Percentiles rank a stretch among this genome's conserved stretches.
Evolutionary conservation across 2,113 vertebrate species (phyloP).

Genomic region (Piaya cayana): DNA sequence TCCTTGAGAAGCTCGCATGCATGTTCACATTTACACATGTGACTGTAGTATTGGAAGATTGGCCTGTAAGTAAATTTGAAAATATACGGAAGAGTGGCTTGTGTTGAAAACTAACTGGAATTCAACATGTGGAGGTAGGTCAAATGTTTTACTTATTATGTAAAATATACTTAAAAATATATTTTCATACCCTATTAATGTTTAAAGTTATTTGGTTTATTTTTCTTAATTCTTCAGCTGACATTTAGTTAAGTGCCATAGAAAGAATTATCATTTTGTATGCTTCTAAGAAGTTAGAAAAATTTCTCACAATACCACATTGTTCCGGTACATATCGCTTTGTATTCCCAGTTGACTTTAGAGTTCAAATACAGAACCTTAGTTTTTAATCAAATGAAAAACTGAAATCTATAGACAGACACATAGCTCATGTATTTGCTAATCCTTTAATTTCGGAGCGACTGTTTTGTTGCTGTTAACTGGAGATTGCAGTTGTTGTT

Average conservation of each 20-base stretch:
- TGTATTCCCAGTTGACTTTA: neutral
- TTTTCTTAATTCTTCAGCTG: neutral
- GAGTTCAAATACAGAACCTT: neutral
- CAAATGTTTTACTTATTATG: neutral
- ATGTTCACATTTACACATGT: neutral
- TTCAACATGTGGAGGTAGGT: constrained; percentile 25
- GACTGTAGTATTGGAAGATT: neutral
- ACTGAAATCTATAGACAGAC: neutral
- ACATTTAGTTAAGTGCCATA: neutral
- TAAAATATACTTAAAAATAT: neutral
- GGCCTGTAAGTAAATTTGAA: neutral
- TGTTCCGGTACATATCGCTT: neutral
- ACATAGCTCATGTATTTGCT: neutral
- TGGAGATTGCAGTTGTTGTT: neutral
- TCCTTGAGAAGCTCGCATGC: neutral
- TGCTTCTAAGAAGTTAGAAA: neutral
- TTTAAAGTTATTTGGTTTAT: neutral
- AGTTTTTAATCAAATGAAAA: neutral
- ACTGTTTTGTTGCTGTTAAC: neutral
- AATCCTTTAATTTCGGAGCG: neutral
- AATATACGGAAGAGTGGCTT: neutral
- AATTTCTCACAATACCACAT: neutral
- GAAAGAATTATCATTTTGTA: neutral
- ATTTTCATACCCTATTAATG: neutral
- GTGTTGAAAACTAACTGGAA: neutral